Evolutionary conservation across 2,797 vertebrate genomes (phyloP), one percentile per base, ranked within the genome.

Genomic region (Semaprochilodus insignis): DNA sequence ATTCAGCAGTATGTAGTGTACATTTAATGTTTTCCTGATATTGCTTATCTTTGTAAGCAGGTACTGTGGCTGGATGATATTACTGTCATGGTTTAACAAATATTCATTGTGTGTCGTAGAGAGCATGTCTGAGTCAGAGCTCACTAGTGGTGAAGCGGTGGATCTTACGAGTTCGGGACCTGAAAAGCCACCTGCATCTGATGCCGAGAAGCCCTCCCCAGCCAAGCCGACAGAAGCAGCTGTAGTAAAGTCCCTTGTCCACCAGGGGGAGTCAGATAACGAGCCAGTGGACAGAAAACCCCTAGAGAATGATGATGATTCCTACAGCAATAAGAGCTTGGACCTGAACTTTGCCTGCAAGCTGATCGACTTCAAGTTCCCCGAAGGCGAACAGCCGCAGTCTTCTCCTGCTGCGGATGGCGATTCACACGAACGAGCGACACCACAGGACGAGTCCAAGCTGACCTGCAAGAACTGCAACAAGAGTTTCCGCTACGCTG

Each of bases 341-440:
- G 97, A 99, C 92, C 95, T 99, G 76, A 96, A 98, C 93, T 96
- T 98, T 4, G 97, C 97, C 89, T 97, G 95, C 89, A 98, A 97
- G 91, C 94, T 98, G 80, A 98, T 99, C 85, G 98, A 97, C 93
- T 98, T 99, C 85, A 96, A 95, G 89, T 94, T 96, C 90, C 91
- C 93, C 0, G 93, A 95, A 88, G 93, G 90, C 40, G 91, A 89
- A n/a, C 86, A 94, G 90, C 88, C 17, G 77, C 88, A 82, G 88
- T 85, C 76, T 23, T 83, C 83, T 25, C 60, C 2, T 85, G 88
- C 27, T 83, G 72, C 48, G 69, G 85, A 83, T 2, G 72, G 44
- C 0, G 85, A 85, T 16, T 34, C 76, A 8, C 85, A 81, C 0
- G 84, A 87, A 1, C 81, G 72, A 34, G 57, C 44, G 3, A 54